Base-by-base conservation (phyloP, 2,888 invertebrate species). In the Cryptus viduatorius region DNA sequence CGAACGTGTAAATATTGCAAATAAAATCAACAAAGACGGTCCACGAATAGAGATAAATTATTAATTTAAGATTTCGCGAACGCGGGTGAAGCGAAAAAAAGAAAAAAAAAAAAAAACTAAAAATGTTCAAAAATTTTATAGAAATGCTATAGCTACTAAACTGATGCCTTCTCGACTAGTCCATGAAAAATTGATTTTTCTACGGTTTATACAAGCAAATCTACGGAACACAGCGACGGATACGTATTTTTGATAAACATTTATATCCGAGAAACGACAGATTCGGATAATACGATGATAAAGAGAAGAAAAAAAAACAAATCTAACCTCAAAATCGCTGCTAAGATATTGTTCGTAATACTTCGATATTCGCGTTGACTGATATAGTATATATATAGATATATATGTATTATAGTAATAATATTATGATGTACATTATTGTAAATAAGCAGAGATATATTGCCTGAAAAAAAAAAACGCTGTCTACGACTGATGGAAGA, bases 241-340 rank as follows among this genome's bases (percentile, higher is more conserved):
- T 31, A 31, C 50, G 42, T 82, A 83, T 83, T 83, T 83, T 83
- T 83, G 68, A 83, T 83, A 79, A 83, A 61, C 67, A 64, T 82
- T 69, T 82, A 50, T 71, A 16, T 24, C 46, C 12, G 56, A 1
- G 24, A 19, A 56, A 19, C 8, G 8, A 10, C n/a, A 7, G 2
- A 7, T n/a, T 53, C 53, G 19, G 50, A 50, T 16, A 5, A 50
- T n/a, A 71, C 48, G 16, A 69, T 53, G 24, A 24, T 24, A 24
- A 24, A 1, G 24, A 24, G 24, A 24, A 24, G 24, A 24, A 3
- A 16, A 46, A 0, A 14, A 68, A 42, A 12, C 3, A 31, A 50
- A n/a, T 8, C 50, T 14, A 53, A 56, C 29, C 8, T 73, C 65
- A 14, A 10, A 10, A 46, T 14, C 24, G 53, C 19, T 8, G 37